Conservation (phyloP, 2,888 invertebrate genomes). For the Andrena fulva region DNA sequence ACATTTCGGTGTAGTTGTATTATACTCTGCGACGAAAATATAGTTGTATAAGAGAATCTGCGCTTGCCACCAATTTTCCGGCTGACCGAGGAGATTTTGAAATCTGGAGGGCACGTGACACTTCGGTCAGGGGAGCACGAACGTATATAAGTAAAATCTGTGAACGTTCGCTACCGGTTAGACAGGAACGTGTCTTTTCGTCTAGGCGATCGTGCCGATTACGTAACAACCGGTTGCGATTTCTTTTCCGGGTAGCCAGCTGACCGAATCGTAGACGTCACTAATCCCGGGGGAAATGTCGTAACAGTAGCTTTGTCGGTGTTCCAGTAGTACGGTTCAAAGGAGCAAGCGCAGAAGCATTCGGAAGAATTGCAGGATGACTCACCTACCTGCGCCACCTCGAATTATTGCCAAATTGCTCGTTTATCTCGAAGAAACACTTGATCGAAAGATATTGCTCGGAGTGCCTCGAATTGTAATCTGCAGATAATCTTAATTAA, state of each 20-base stretch:
- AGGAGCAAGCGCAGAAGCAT: neutral
- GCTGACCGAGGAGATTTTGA: neutral
- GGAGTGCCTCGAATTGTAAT: too few species aligned
- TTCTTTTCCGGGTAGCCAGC: conserved; percentile 66
- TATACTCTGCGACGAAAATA: too few species aligned
- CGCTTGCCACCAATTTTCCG: neutral
- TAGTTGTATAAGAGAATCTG: neutral
- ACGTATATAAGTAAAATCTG: conserved; percentile 27
- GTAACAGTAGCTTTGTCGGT: conserved; percentile 47
- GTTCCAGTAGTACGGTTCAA: conserved; percentile 1
- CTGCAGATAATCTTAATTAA: neutral
- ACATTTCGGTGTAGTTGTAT: too few species aligned
- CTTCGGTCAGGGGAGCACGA: conserved; percentile 8
- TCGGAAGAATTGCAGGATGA: neutral
- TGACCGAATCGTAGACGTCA: conserved; percentile 64
- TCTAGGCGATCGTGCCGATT: conserved; percentile 50
- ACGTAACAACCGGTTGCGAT: conserved; percentile 69
- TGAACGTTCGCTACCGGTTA: conserved; percentile 47
- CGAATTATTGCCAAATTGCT: neutral
- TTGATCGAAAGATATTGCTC: neutral
- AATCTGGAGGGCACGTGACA: conserved; percentile 18
- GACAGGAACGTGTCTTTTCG: conserved; percentile 51
- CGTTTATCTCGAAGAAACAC: too few species aligned
- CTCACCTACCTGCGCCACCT: neutral
- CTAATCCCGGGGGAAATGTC: conserved; percentile 46